Evolutionary conservation across 2,797 vertebrate genomes (phyloP).

Genomic region (Nasua narica): DNA sequence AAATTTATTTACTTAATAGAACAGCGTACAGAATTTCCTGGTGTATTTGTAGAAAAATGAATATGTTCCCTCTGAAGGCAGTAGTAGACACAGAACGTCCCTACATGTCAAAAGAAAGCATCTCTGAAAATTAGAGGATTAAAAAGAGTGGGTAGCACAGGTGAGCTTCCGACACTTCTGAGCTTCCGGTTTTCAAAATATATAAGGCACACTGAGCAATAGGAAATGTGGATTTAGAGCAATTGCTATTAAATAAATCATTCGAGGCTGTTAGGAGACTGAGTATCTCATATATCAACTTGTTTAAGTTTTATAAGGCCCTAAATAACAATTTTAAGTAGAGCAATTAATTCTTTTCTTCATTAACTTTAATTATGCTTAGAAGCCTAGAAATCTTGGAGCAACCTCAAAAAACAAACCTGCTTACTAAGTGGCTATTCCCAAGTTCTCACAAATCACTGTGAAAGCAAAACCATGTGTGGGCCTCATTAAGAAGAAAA

Average conservation of each 20-base stretch:
- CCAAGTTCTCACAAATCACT: constrained; percentile 40
- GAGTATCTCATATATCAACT: neutral
- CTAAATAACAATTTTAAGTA: constrained; percentile 48
- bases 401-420: neutral
- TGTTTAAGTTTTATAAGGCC: constrained; percentile 1
- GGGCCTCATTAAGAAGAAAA: neutral
- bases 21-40: neutral
- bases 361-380: constrained; percentile 58
- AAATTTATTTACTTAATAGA: neutral
- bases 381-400: constrained; percentile 32
- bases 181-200: neutral
- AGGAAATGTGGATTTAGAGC: neutral
- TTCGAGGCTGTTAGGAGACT: neutral
- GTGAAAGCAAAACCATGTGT: neutral
- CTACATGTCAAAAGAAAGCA: neutral
- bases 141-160: neutral
- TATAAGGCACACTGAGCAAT: neutral
- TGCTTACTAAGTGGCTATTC: constrained; percentile 26
- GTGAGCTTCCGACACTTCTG: neutral
- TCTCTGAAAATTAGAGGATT: neutral
- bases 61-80: neutral
- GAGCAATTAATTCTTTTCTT: constrained; percentile 63
- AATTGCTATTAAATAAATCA: neutral
- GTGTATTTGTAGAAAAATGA: neutral
- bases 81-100: neutral